phyloP scores from a whole-genome alignment of 2,888 invertebrate species.

The Pandemis heparana region DNA sequence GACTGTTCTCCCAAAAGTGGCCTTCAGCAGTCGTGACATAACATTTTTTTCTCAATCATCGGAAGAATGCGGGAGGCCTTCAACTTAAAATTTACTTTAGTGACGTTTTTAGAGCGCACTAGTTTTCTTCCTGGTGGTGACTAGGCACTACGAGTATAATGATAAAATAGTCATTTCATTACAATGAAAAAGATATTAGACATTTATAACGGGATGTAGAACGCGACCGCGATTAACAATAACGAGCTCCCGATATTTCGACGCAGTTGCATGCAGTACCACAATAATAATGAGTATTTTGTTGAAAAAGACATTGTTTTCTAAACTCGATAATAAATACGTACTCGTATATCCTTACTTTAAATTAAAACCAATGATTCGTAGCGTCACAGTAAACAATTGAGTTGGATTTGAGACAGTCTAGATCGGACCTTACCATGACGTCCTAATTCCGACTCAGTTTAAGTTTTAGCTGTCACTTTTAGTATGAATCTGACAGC shows the following conservation, averaged over 20 bases:
- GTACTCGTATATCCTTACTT: neutral
- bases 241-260: no score
- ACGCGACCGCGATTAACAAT: no score
- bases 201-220: no score
- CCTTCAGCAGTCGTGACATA: conserved; percentile 35
- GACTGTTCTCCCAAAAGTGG: neutral
- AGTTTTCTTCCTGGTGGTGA: conserved; percentile 2
- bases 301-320: neutral
- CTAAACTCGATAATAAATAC: neutral
- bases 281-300: no score
- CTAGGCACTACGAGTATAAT: neutral
- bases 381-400: neutral
- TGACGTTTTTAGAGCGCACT: neutral
- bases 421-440: no score
- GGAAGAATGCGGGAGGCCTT: conserved; percentile 13
- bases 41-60: conserved; percentile 22
- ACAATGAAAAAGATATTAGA: no score
- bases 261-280: no score
- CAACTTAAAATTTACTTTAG: conserved; percentile 4
- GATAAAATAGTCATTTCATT: no score
- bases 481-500: no score
- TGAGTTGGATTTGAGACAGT: no score
- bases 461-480: no score
- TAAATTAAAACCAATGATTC: neutral
- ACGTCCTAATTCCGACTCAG: no score